Evolutionary conservation across 2,113 vertebrate species (phyloP).

Genomic region (Morone chrysops): DNA sequence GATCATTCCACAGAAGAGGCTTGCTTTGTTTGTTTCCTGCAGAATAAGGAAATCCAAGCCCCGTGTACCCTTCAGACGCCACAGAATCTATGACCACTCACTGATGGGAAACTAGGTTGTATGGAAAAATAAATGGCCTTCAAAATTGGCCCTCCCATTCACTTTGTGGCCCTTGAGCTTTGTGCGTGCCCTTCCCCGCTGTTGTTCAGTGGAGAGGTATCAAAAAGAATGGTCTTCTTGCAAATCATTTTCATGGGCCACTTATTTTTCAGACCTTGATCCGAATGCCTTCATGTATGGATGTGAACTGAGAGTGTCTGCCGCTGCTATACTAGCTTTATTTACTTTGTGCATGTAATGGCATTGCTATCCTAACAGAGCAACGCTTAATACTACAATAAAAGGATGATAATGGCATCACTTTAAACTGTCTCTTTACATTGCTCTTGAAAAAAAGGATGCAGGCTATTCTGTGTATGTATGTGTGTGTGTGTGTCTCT

Average conservation of each 20-base stretch:
- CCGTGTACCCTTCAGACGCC: not conserved
- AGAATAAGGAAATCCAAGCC: not conserved
- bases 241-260: slow-evolving; percentile 65
- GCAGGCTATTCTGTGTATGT: slow-evolving; percentile 1
- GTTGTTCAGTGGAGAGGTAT: slow-evolving; percentile 46
- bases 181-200: not conserved
- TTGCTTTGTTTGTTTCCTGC: not conserved
- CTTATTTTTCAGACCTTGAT: slow-evolving; percentile 56
- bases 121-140: slow-evolving; percentile 53
- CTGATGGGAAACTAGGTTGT: slow-evolving; percentile 4
- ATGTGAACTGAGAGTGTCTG: slow-evolving; percentile 23
- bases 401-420: slow-evolving; percentile 50
- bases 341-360: slow-evolving; percentile 48
- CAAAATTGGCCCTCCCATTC: slow-evolving; percentile 29
- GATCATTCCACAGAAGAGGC: not conserved
- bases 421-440: slow-evolving; percentile 59
- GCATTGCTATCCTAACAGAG: slow-evolving; percentile 32
- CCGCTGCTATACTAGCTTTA: slow-evolving; percentile 28
- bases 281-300: slow-evolving; percentile 39
- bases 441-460: slow-evolving; percentile 21
- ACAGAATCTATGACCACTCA: not conserved
- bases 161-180: slow-evolving; percentile 40
- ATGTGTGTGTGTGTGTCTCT: slow-evolving; percentile 15
- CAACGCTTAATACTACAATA: slow-evolving; percentile 39
- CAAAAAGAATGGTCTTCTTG: slow-evolving; percentile 47